Base-by-base conservation (phyloP, 2,797 vertebrate species). In the Anniella stebbinsi region DNA sequence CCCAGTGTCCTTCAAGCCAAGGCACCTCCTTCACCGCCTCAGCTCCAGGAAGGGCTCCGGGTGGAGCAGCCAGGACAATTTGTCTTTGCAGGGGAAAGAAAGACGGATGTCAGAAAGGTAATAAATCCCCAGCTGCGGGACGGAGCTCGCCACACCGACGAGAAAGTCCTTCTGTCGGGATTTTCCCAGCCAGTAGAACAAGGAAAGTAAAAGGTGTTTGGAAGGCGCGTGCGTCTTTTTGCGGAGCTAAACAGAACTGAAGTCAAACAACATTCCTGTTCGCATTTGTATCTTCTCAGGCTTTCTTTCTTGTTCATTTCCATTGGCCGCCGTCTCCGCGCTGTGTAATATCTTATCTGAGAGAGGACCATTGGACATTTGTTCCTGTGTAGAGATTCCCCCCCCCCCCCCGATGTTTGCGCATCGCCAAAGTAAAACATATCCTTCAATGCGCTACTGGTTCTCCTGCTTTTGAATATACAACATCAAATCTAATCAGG, bases 1-100 rank as follows among this genome's bases (percentile, higher is more conserved):
- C 41, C 7, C 9, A 12, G 80, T 66, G 94, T 73, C 91, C 94
- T 94, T 94, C 95, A 94, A 84, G 90, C 77, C 0, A 1, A 0
- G 21, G 23, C 0, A 0, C 0, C 0, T 67, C 89, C 0, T 2
- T 11, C 45, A 18, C 89, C 82, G 0, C 0, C 0, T 2, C 45
- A 5, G 33, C 33, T 30, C 86, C 66, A 4, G 30, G 13, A 73
- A 57, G 70, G 0, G 2, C n/a, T 38, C 66, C 48, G 0, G 38
- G 33, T 38, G n/a, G 0, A 0, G 25, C 23, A 2, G 0, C 67
- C 36, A 0, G 0, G 0, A 6, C 54, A 0, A 1, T 51, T 33
- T 83, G 54, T 67, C 45, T 77, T 41, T 36, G 2, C 2, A 11
- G 87, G 6, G 1, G 9, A 17, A 88, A 70, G 10, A 9, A 89